Evolutionary conservation across 92 coral and sea anemone genomes (phyloP).

Genomic region (Parazoanthus darwini): DNA sequence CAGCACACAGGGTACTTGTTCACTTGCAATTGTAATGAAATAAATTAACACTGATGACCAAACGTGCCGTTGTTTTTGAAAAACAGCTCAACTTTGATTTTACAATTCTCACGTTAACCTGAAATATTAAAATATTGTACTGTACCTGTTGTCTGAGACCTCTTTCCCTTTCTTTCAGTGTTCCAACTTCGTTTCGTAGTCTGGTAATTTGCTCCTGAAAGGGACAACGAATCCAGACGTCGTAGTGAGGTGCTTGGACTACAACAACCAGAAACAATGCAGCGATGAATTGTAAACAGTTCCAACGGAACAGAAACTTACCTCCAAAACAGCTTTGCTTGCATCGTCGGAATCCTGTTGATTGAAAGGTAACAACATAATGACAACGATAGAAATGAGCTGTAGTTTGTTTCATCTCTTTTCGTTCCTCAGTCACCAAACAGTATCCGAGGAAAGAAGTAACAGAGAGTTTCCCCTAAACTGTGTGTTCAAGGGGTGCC

Average conservation of each 20-base stretch:
- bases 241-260: not conserved
- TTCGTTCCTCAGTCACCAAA: not conserved
- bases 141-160: slow-evolving; percentile 74
- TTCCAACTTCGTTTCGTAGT: slow-evolving; percentile 74
- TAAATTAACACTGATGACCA: no score
- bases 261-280: not conserved
- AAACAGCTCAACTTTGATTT: no score
- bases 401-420: not conserved
- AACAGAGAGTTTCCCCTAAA: not conserved
- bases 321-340: slow-evolving; percentile 70
- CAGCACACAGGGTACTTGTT: not conserved
- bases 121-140: no score
- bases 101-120: no score
- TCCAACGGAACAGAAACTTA: slow-evolving; percentile 21
- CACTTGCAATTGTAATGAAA: no score
- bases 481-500: not conserved
- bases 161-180: slow-evolving; percentile 76
- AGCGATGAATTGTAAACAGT: not conserved
- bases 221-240: not conserved
- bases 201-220: slow-evolving; percentile 86
- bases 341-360: slow-evolving; percentile 72
- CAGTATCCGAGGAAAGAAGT: not conserved
- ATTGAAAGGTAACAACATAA: slow-evolving; percentile 1
- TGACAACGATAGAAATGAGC: slow-evolving; percentile 4
- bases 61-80: no score